phyloP scores from a whole-genome alignment of 2,113 vertebrate genomes.

The Gnathonemus echidnorhynchus region DNA sequence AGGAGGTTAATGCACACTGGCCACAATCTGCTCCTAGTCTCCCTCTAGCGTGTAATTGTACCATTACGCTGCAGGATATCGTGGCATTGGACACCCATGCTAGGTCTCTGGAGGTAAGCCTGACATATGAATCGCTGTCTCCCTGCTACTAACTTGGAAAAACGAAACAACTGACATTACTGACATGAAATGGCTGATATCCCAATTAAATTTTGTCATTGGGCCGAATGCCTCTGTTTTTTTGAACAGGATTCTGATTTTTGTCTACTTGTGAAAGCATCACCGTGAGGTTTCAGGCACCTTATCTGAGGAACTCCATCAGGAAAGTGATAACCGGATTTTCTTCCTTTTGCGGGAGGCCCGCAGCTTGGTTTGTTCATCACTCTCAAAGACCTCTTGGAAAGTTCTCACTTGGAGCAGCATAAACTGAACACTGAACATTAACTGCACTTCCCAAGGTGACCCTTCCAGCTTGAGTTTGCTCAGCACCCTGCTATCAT shows the following conservation, averaged over 20 bases:
- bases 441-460: background rate
- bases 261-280: background rate
- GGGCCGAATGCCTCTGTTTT: background rate
- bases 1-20: conserved; percentile 42
- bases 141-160: background rate
- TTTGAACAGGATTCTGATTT: background rate
- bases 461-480: background rate
- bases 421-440: background rate
- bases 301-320: background rate
- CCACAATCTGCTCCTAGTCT: conserved; percentile 32
- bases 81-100: conserved; percentile 38
- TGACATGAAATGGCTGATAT: background rate
- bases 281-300: background rate
- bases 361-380: background rate
- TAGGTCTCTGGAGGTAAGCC: conserved; percentile 46
- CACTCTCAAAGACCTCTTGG: background rate
- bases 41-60: conserved; percentile 39
- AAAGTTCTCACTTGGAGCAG: too few relatives aligned
- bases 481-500: background rate
- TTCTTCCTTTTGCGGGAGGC: background rate
- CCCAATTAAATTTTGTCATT: background rate
- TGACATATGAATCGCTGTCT: conserved; percentile 53
- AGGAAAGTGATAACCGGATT: background rate
- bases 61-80: conserved; percentile 44
- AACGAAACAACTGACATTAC: background rate